phyloP scores from a whole-genome alignment of 2,797 vertebrate species.

The Alca torda region DNA sequence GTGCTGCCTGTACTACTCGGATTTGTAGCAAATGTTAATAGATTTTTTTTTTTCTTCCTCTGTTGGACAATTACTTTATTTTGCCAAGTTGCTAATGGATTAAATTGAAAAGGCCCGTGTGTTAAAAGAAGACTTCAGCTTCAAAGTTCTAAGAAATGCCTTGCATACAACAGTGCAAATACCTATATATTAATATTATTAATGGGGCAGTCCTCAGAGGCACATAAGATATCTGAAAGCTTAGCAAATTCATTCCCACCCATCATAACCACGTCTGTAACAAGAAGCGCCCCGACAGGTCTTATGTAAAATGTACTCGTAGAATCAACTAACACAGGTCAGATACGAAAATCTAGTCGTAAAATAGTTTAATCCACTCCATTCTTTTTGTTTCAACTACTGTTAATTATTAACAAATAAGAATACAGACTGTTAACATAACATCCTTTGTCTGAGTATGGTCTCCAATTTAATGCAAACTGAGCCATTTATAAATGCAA shows the following conservation, averaged over 20 bases:
- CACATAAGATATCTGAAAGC: neutral
- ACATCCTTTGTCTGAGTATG: neutral
- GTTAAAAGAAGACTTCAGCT: slow-evolving; percentile 18
- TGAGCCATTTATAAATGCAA: neutral
- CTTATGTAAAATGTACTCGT: neutral
- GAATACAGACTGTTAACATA: neutral
- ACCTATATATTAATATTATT: slow-evolving; percentile 53
- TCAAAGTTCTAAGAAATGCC: slow-evolving; percentile 51
- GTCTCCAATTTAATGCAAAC: neutral
- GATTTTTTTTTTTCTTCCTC: slow-evolving; percentile 60
- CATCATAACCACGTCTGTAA: neutral
- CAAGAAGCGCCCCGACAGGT: neutral
- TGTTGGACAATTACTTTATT: slow-evolving; percentile 73
- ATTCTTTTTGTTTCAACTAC: neutral
- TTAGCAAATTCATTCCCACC: slow-evolving; percentile 34
- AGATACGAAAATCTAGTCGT: neutral
- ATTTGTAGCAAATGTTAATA: slow-evolving; percentile 68
- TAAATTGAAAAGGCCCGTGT: slow-evolving; percentile 32
- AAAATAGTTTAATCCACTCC: neutral
- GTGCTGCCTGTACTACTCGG: slow-evolving; percentile 58
- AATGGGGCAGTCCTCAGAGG: slow-evolving; percentile 27
- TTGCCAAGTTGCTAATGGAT: slow-evolving; percentile 62
- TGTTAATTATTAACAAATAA: neutral
- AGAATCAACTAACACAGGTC: neutral
- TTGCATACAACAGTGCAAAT: slow-evolving; percentile 42